Evolutionary conservation across 1,140 invertebrate species (phyloP).

Genomic region (Fopius arisanus): DNA sequence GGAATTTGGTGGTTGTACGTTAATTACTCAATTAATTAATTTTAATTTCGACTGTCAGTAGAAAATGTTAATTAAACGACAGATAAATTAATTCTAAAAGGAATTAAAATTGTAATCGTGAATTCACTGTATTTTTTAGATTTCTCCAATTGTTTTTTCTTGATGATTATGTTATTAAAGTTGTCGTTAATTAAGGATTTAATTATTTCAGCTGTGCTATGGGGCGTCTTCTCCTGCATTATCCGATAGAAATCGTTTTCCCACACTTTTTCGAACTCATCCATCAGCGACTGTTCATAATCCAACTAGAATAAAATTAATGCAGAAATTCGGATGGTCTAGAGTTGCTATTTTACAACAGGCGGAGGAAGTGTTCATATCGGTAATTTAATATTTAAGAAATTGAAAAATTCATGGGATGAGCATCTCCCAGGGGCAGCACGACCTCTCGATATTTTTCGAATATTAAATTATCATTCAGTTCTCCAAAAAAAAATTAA

Average conservation of each 20-base stretch:
- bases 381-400: constrained; percentile 74
- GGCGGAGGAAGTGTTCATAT: constrained; percentile 99
- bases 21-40: too few species aligned
- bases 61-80: too few species aligned
- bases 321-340: constrained; percentile 97
- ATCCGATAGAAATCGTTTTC: constrained; percentile 96
- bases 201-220: constrained; percentile 86
- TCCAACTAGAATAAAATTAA: constrained; percentile 94
- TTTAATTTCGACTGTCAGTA: too few species aligned
- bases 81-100: too few species aligned
- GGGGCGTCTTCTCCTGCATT: constrained; percentile 97
- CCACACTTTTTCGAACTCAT: constrained; percentile 97
- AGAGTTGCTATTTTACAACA: constrained; percentile 96
- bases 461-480: too few species aligned
- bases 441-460: too few species aligned
- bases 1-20: constrained; percentile 99
- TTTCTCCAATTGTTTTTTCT: neutral
- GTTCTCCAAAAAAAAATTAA: neutral
- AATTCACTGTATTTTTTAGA: too few species aligned
- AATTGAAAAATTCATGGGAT: neutral
- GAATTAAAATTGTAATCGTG: too few species aligned
- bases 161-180: constrained; percentile 24
- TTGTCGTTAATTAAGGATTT: constrained; percentile 32
- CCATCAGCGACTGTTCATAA: constrained; percentile 99
- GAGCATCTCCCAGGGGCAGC: too few species aligned